Evolutionary conservation across 2,888 invertebrate species (phyloP), one percentile per base, ranked within the genome.

Genomic region (Amphiduros pacificus): DNA sequence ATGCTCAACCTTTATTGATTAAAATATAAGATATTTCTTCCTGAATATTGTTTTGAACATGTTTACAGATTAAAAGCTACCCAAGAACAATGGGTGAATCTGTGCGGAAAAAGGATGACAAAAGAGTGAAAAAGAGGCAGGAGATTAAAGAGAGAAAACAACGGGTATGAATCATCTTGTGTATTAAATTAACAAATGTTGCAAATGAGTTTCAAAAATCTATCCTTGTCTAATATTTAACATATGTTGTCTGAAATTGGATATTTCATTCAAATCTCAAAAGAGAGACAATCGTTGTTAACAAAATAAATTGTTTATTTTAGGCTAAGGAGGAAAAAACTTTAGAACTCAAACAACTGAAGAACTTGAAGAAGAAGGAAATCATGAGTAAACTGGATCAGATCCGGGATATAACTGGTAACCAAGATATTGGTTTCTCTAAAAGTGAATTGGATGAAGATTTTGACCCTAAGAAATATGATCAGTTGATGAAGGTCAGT

Each of bases 61-160:
- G n/a, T 77, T 28, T 79, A 50, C 65, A 91, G 91, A 86, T 92
- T 22, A 94, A 94, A 84, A 87, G 92, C 11, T 97, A 91, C 85
- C 98, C 98, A 0, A 88, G 98, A 68, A 93, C 91, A 0, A 88
- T 98, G 80, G 88, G 89, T 64, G 88, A 89, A 80, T 91, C 92
- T 2, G 84, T 96, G 67, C 87, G 98, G 4, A 88, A 88, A 31
- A 90, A 89, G 64, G 91, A 94, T 80, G 90, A 90, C 48, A 87
- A 88, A 59, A 87, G 96, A 58, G 88, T 92, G 64, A 84, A 88
- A 41, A 92, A 94, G 75, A 87, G 97, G 44, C 87, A 87, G 2
- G 91, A 92, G 80, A 75, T 71, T 9, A 74, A 75, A 62, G 77
- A 79, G 9, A 71, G 78, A 59, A 81, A 80, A 63, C 56, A 68